These are phyloP conservation scores for Egretta garzetta DNA, from an alignment of 2,113 vertebrate species.

Conservation along the genomic window DNA sequence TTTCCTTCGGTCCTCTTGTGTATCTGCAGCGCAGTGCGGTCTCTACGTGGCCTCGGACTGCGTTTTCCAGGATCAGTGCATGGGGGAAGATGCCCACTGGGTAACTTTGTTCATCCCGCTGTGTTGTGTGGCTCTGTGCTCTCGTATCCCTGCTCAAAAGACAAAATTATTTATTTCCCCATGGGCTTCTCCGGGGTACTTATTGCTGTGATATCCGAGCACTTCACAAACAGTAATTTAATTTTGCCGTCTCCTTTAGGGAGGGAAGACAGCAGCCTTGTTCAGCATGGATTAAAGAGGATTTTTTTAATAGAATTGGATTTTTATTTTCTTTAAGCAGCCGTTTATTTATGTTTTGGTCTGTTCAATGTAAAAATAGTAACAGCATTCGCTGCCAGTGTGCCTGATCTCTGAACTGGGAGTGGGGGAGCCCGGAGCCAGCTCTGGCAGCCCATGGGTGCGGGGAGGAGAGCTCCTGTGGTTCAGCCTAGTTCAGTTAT, in stretches of 20 bases:
- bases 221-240: neutral
- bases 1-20: neutral
- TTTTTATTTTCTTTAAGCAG: neutral
- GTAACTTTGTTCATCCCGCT: neutral
- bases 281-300: neutral
- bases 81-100: neutral
- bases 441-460: neutral
- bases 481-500: neutral
- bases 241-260: neutral
- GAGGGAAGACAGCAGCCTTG: neutral
- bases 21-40: neutral
- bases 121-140: neutral
- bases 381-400: neutral
- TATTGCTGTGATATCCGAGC: neutral
- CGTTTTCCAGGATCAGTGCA: neutral
- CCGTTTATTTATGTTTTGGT: neutral
- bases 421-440: neutral
- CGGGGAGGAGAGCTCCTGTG: neutral
- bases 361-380: neutral
- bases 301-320: neutral
- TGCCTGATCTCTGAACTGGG: neutral
- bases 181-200: neutral
- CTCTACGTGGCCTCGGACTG: neutral
- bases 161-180: neutral
- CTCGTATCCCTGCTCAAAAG: neutral